Base-by-base conservation (phyloP, 1,140 invertebrate genomes). In the Lepidostoma basale region DNA sequence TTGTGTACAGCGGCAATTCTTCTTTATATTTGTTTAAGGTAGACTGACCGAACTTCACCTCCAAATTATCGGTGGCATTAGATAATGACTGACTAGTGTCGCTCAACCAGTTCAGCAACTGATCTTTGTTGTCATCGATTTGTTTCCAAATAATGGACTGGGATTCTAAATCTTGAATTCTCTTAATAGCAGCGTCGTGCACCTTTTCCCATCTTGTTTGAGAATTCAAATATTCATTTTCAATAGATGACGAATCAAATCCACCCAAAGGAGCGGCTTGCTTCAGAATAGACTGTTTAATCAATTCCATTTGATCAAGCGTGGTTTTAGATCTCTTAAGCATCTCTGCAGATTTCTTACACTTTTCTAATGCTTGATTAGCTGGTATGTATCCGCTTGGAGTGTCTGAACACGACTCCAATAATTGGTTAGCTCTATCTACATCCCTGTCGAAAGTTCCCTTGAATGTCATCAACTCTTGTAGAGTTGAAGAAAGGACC, bases 131-230 rank as follows among this genome's bases (percentile, higher is more conserved):
- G 68, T 93, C 91, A 62, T 95, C 90, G 4, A 97, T 91, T 78
- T 97, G 93, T 72, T 94, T 92, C 94, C 95, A 97, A 47, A 97
- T 90, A 3, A 94, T 89, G 0, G 91, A 82, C 77, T 97, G 93
- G 0, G 93, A 92, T 78, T 98, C 95, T 40, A 92, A 88, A 45
- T 88, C 88, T 78, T 95, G 89, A 9, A 89, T 85, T 67, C 88
- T 85, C 66, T 89, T 88, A 14, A 88, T 86, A 2, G 90, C 83
- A 66, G 88, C 86, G 65, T 90, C 87, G 73, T 91, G 88, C 12
- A 86, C 82, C 49, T 88, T 87, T 73, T 93, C 89, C 88, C 92
- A 96, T n/a, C 86, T 82, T 22, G 88, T 85, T 72, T 89, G 86
- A 9, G 87, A 82, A 16, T 82, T 80, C 2, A 85, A 76, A 14